phyloP scores from a whole-genome alignment of 1,140 invertebrate species.

The Tachypleus tridentatus region DNA sequence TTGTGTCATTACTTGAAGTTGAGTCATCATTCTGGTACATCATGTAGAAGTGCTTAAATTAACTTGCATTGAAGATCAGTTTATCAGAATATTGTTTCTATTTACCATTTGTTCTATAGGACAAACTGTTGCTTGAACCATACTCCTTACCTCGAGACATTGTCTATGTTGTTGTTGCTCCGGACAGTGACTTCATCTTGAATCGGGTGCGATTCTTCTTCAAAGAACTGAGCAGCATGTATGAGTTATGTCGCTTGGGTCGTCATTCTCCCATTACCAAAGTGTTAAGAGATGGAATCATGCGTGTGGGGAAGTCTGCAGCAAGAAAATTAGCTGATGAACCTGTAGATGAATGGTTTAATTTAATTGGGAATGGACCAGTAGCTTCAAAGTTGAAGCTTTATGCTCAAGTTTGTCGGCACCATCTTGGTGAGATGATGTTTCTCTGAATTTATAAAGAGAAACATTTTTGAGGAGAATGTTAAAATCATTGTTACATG shows the following conservation, averaged over 20 bases:
- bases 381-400: conserved; percentile 60
- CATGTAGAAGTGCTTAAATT: no score
- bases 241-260: conserved; percentile 51
- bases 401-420: conserved; percentile 15
- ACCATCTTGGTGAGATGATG: conserved; percentile 11
- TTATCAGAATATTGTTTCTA: no score
- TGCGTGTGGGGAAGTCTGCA: conserved; percentile 62
- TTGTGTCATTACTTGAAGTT: no score
- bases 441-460: neutral
- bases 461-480: neutral
- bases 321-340: conserved; percentile 49
- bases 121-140: conserved; percentile 83
- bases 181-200: conserved; percentile 74
- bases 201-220: conserved; percentile 72
- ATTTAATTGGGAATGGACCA: conserved; percentile 52
- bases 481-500: no score
- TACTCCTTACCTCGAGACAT: conserved; percentile 84
- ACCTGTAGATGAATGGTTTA: conserved; percentile 82
- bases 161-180: conserved; percentile 84
- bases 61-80: no score
- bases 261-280: conserved; percentile 25
- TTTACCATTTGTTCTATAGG: conserved; percentile 29
- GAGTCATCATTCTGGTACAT: no score
- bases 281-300: conserved; percentile 48
- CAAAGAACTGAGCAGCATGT: conserved; percentile 77